phyloP scores from a whole-genome alignment of 2,797 vertebrate species.

The Spheniscus humboldti region DNA sequence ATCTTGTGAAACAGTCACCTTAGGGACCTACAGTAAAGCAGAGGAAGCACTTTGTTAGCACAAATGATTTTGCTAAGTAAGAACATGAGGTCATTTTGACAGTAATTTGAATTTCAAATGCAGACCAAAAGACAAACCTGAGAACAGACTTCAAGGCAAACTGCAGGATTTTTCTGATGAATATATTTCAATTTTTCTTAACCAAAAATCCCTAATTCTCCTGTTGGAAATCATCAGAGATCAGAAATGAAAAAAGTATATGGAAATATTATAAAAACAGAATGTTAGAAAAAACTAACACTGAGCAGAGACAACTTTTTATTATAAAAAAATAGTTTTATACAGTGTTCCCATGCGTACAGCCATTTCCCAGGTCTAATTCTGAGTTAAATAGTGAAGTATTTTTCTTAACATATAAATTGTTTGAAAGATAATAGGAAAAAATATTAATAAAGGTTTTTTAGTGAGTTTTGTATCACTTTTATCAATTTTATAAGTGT shows the following conservation, averaged over 20 bases:
- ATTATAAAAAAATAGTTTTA: neutral
- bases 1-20: neutral
- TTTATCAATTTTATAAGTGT: neutral
- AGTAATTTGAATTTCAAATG: constrained; percentile 23
- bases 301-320: neutral
- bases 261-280: neutral
- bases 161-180: neutral
- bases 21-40: neutral
- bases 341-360: neutral
- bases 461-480: neutral
- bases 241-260: neutral
- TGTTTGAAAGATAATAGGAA: neutral
- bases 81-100: neutral
- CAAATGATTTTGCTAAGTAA: neutral
- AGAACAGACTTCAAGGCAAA: neutral
- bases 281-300: neutral
- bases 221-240: neutral
- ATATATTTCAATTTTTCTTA: neutral
- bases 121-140: neutral
- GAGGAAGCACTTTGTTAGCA: neutral
- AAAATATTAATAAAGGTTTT: neutral
- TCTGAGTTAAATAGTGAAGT: neutral
- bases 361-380: neutral
- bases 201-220: neutral
- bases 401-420: neutral